Percentiles rank a stretch among this genome's conserved stretches.
Evolutionary conservation across 2,888 invertebrate species (phyloP).

Genomic region (Hydrotaea cyrtoneurina): DNA sequence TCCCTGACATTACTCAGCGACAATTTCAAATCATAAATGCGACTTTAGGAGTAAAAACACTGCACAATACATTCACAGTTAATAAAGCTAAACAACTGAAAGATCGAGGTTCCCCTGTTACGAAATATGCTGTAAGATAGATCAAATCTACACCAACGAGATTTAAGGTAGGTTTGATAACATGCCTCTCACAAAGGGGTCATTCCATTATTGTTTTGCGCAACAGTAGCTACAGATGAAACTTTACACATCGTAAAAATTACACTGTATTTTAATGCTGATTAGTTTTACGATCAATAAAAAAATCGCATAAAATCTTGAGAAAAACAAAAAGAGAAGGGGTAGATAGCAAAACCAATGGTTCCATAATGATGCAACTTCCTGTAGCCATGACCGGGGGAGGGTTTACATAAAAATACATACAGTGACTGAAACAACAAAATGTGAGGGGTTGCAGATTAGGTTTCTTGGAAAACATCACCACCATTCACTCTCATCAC

Average conservation of each 20-base stretch:
- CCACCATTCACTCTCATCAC: neutral
- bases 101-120: no score
- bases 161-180: no score
- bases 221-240: neutral
- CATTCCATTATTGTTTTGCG: neutral
- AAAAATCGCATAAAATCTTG: conserved; percentile 26
- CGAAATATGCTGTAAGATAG: no score
- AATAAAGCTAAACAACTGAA: no score
- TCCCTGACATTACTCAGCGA: no score
- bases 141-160: no score
- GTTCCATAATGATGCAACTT: neutral
- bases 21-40: no score
- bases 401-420: conserved; percentile 2
- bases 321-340: neutral
- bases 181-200: neutral
- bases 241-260: conserved; percentile 23
- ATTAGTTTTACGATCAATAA: conserved; percentile 38
- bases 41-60: no score
- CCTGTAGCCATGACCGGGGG: neutral
- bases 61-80: no score
- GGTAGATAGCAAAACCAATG: neutral
- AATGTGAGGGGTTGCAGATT: neutral
- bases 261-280: conserved; percentile 25
- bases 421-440: neutral
- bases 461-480: neutral